Conservation (phyloP, 1,140 invertebrate genomes). For the Chrysomallon squamiferum region DNA sequence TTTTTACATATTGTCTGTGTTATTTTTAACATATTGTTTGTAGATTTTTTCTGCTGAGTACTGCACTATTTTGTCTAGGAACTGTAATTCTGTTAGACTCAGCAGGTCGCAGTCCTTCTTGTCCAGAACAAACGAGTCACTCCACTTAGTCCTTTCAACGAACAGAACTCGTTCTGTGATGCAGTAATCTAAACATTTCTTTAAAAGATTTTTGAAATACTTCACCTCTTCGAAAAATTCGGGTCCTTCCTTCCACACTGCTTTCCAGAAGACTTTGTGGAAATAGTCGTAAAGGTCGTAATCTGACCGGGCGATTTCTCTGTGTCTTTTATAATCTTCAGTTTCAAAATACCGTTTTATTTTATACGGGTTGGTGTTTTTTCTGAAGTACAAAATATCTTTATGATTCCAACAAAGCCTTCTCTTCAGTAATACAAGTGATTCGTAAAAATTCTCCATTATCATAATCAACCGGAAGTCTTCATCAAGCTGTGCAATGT, state of each 20-base stretch:
- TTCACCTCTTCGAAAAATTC: conserved; percentile 14
- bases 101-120: not conserved
- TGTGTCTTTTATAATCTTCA: conserved; percentile 5
- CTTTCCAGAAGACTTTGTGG: conserved; percentile 7
- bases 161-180: not conserved
- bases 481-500: conserved; percentile 27
- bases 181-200: conserved; percentile 1
- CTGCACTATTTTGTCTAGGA: not conserved
- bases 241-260: not conserved
- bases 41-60: not conserved
- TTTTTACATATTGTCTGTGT: too few species aligned
- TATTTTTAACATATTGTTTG: too few species aligned
- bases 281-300: conserved; percentile 23
- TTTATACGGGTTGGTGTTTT: conserved; percentile 11
- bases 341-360: not conserved
- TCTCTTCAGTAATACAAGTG: conserved; percentile 65
- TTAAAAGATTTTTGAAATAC: conserved; percentile 10
- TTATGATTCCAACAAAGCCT: conserved; percentile 65
- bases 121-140: not conserved
- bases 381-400: conserved; percentile 56
- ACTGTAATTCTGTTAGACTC: not conserved
- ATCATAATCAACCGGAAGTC: conserved; percentile 67
- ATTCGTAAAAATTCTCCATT: conserved; percentile 67
- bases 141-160: not conserved
- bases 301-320: conserved; percentile 9